Base-by-base conservation (phyloP, 2,113 vertebrate genomes). In the Brevimyrus niger region DNA sequence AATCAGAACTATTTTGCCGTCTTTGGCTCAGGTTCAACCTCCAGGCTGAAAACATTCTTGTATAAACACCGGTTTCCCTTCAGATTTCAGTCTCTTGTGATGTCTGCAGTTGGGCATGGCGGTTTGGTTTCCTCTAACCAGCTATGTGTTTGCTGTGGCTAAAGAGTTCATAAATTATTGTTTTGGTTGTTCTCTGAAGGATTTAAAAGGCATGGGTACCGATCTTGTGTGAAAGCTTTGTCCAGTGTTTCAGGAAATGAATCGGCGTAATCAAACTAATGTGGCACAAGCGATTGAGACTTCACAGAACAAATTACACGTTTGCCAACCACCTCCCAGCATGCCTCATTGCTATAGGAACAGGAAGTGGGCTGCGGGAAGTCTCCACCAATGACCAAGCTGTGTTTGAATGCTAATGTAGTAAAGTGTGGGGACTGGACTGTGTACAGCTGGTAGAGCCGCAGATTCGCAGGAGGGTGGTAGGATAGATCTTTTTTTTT, bases 361-460 rank as follows among this genome's bases (percentile, higher is more conserved):
- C 90, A 90, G 89, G 90, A 93, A 92, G 88, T 38, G 48, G 38
- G 65, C 11, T 80, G 65, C 17, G 58, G 86, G 88, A 82, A 88
- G 86, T 92, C 19, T 31, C 27, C n/a, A 53, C 47, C 48, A 87
- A 38, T 35, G 27, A 48, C 7, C 15, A 86, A 27, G 44, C 27
- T 27, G 47, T 13, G 0, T 86, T 38, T 55, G 27, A 84, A 84
- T 84, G 11, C 23, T 46, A 6, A 47, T 27, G 44, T 50, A 50
- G 42, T 47, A 48, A 44, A 84, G 21, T 42, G 21, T 48, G 83
- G 83, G 83, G 11, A 5, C 4, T 48, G 83, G 23, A 80, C 83
- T 50, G 47, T 27, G 47, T 48, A 48, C 3, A 48, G 21, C 47
- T 27, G 47, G 23, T 47, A 46, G 8, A 48, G 82, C 23, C 11